Evolutionary conservation across 2,888 invertebrate genomes (phyloP), one percentile per base, ranked within the genome.

Genomic region (Drosophila ochracea): DNA sequence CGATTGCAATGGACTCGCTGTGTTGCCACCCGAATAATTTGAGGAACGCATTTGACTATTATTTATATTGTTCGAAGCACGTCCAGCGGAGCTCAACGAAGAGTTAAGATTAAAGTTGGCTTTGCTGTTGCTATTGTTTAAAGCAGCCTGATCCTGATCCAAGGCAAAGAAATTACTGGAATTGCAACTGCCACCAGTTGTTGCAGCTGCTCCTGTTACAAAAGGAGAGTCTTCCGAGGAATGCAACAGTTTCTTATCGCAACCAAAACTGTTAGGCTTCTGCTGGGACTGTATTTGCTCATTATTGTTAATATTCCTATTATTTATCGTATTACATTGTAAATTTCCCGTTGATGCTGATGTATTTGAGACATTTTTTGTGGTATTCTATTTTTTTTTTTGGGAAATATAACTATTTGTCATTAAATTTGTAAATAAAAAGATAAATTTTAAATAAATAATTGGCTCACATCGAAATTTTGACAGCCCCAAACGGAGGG

Each of bases 1-100:
- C 0, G 91, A 91, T 41, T 94, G 95, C 87, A 93, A 95, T 35
- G 94, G 94, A 90, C 94, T 92, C 74, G 94, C 83, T 68, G 92
- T 89, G 79, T 93, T 94, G 69, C 78, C 72, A 33, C 84, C 79
- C 9, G 89, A 78, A 33, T 70, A 80, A 53, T 83, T 90, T 0
- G 82, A 76, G 30, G 68, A 77, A 19, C 91, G 86, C 57, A 91
- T 92, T 94, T 86, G 47, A 16, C 16, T 93, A 92, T 83, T 91
- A 7, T 78, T 82, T 1, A 82, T 64, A 30, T 74, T 81, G 9
- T 75, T 76, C 3, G 79, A 69, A 79, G 7, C 77, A 73, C 5
- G 79, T 67, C 35, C 82, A 83, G n/a, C 37, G 60, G 55, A 28
- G 7, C 58, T 30, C 11, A 66, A 21, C 7, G 76, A 64, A 33